Base-by-base conservation (phyloP, 2,113 vertebrate species). In the Pedionomus torquatus region DNA sequence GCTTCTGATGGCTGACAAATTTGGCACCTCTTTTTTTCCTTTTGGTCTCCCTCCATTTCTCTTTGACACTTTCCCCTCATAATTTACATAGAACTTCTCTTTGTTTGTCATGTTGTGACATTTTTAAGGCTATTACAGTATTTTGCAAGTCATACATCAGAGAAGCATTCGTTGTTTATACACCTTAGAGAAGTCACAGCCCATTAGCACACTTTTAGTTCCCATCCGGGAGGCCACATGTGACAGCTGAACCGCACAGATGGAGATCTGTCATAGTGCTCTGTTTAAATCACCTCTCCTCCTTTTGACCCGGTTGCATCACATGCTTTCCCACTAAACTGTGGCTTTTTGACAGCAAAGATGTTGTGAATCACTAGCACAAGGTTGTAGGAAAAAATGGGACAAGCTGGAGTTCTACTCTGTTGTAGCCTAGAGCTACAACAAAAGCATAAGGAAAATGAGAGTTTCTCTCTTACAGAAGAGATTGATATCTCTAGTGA, bases 231-330 rank as follows among this genome's bases (percentile, higher is more conserved):
- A 87, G 61, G 52, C 81, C 48, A 5, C 61, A 5, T 31, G 57
- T 65, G 81, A 85, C 81, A 91, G 61, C 81, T 95, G 89, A 93
- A n/a, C 57, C 9, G 91, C 91, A 94, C 94, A 96, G 95, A 96
- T 94, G 95, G 94, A 96, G 91, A 65, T 41, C 65, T 65, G 87
- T 57, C 87, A 49, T 1, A 76, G 72, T 20, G 65, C 31, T 71
- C 57, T 79, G 77, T 82, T 92, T 91, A 93, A 89, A 89, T 72
- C 77, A 91, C 69, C 77, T 93, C 91, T 91, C 44, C 23, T 82
- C 74, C 61, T 82, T 93, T 87, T 3, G 30, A 94, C 89, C 69
- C 0, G 0, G 3, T 84, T 96, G 69, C 17, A 1, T 91, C 91
- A 95, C 77, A 41, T 41, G 75, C 49, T 94, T 84, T 96, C 69